These are phyloP conservation scores for Magallana ariakensis DNA, from an alignment of 1,140 invertebrate species.

Conservation along the genomic window DNA sequence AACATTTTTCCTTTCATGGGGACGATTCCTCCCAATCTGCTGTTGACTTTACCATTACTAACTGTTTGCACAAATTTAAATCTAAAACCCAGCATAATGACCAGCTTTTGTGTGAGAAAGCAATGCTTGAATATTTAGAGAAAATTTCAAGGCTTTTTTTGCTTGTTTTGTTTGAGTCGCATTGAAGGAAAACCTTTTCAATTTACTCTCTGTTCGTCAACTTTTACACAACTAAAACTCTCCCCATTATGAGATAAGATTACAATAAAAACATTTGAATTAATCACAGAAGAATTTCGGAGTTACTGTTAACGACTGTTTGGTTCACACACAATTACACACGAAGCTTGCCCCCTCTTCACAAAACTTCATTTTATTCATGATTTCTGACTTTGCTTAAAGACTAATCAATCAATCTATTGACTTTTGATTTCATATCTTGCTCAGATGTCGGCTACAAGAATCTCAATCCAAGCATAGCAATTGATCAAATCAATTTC, in stretches of 20 bases:
- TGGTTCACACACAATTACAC: conserved; percentile 22
- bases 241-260: conserved; percentile 36
- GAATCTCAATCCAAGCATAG: not conserved
- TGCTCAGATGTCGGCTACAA: not conserved
- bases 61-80: conserved; percentile 38
- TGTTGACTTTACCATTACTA: conserved; percentile 34
- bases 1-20: conserved; percentile 7
- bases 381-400: conserved; percentile 1
- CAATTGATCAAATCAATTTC: conserved; percentile 23
- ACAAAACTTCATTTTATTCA: conserved; percentile 4
- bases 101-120: conserved; percentile 32
- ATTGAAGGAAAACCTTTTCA: conserved; percentile 13
- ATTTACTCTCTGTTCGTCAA: conserved; percentile 11
- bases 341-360: not conserved
- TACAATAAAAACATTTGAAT: conserved; percentile 27
- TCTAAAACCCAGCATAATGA: conserved; percentile 22
- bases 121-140: conserved; percentile 17
- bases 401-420: conserved; percentile 21
- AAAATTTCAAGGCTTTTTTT: conserved; percentile 37
- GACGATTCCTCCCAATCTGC: not conserved
- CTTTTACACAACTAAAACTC: conserved; percentile 21
- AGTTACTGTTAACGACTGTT: not conserved
- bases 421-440: not conserved
- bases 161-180: conserved; percentile 23
- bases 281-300: not conserved